phyloP scores from a whole-genome alignment of 2,113 vertebrate genomes.

The Malurus alboscapulatus region DNA sequence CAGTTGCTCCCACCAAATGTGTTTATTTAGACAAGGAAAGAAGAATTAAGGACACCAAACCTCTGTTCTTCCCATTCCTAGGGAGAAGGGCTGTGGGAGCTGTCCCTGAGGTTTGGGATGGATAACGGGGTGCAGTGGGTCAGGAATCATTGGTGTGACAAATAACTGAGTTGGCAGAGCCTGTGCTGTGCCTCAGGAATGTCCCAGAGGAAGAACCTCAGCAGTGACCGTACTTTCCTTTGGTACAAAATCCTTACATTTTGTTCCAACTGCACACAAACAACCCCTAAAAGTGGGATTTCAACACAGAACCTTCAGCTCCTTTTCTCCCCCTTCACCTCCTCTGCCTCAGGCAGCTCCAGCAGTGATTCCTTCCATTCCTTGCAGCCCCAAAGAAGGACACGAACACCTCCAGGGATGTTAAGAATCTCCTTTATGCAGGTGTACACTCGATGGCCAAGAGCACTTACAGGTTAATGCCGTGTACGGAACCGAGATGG shows the following conservation, averaged over 20 bases:
- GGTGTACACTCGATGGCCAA: constrained; percentile 40
- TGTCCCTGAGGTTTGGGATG: not conserved
- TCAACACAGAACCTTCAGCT: not conserved
- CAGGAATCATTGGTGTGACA: fast-evolving
- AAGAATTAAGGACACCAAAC: not conserved
- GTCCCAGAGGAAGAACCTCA: not conserved
- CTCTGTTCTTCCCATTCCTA: not conserved
- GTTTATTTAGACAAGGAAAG: not conserved
- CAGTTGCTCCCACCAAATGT: not conserved
- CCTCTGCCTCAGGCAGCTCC: not conserved
- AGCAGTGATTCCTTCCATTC: not conserved
- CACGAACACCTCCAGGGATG: not conserved
- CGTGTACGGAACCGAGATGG: constrained; percentile 6
- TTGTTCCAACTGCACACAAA: not conserved
- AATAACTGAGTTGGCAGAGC: not conserved
- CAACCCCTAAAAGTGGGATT: not conserved
- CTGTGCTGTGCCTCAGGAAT: not conserved
- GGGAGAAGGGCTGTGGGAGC: not conserved
- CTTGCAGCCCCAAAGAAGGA: constrained; percentile 8
- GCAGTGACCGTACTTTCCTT: not conserved
- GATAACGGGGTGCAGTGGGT: fast-evolving
- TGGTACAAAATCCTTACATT: not conserved
- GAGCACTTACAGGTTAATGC: constrained; percentile 47
- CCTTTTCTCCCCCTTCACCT: not conserved
- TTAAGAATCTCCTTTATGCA: constrained; percentile 46